Evolutionary conservation across 2,797 vertebrate genomes (phyloP).

Genomic region (Pseudopleuronectes americanus): DNA sequence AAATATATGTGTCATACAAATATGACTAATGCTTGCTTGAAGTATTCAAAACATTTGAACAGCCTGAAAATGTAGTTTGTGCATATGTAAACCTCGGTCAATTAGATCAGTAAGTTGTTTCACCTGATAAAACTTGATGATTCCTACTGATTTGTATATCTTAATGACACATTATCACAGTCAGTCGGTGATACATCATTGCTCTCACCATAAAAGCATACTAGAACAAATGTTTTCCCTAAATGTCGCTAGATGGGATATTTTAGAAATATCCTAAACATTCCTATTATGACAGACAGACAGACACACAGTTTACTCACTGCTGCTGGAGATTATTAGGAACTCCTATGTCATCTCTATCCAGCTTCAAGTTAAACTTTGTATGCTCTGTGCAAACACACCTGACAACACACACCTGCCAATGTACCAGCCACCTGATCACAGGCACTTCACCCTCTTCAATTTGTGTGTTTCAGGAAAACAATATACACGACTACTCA

Average conservation of each 20-base stretch:
- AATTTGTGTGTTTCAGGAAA: background rate
- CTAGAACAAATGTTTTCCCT: too few relatives aligned
- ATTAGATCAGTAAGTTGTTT: too few relatives aligned
- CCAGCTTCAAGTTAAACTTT: conserved; percentile 49
- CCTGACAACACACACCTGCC: conserved; percentile 19
- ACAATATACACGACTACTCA: background rate
- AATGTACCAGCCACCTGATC: background rate
- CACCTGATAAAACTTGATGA: too few relatives aligned
- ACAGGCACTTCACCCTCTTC: background rate
- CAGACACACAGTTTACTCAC: too few relatives aligned
- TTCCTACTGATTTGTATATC: too few relatives aligned
- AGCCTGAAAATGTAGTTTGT: too few relatives aligned
- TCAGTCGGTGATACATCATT: too few relatives aligned
- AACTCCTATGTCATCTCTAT: background rate
- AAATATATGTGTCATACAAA: too few relatives aligned
- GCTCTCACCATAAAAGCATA: background rate
- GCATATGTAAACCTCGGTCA: too few relatives aligned
- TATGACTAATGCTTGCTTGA: too few relatives aligned
- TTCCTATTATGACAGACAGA: background rate
- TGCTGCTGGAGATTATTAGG: conserved; percentile 19
- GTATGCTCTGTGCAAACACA: conserved; percentile 53
- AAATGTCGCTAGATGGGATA: background rate
- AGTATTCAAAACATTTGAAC: too few relatives aligned
- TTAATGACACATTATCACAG: too few relatives aligned
- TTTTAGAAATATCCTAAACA: background rate